A percentile compares a stretch with the other conserved stretches of the same genome.
Conservation (phyloP, 2,797 vertebrate genomes). For the Esox masquinongy region DNA sequence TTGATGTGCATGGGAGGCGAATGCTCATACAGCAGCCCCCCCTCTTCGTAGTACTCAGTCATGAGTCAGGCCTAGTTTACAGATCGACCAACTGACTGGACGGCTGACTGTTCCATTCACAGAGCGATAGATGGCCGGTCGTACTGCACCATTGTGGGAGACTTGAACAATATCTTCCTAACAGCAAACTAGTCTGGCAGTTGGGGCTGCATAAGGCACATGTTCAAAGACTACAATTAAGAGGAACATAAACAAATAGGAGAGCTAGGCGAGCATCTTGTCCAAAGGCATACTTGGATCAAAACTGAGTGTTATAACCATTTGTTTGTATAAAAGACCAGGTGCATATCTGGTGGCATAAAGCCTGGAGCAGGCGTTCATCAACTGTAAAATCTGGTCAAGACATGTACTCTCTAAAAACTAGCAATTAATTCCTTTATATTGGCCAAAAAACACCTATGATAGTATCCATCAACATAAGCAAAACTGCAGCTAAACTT, state of each 20-base stretch:
- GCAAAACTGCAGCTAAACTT: neutral
- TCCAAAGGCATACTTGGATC: neutral
- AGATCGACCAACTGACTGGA: constrained; percentile 69
- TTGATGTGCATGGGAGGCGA: constrained; percentile 86
- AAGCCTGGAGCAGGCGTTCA: neutral
- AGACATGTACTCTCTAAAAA: neutral
- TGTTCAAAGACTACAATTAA: constrained; percentile 1
- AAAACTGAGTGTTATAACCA: neutral
- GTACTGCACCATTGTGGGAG: neutral
- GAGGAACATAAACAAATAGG: neutral
- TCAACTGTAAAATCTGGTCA: neutral
- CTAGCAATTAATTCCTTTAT: neutral
- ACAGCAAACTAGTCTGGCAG: neutral
- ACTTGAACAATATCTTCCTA: neutral
- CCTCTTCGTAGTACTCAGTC: constrained; percentile 85
- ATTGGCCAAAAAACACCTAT: neutral
- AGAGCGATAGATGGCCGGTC: neutral
- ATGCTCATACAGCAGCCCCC: constrained; percentile 84
- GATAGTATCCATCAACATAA: neutral
- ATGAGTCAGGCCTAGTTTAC: constrained; percentile 69
- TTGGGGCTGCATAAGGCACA: neutral
- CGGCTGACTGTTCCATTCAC: constrained; percentile 10
- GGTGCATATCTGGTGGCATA: neutral
- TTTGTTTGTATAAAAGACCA: neutral
- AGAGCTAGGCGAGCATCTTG: neutral